phyloP scores from a whole-genome alignment of 2,113 vertebrate species.

The Alethe diademata region DNA sequence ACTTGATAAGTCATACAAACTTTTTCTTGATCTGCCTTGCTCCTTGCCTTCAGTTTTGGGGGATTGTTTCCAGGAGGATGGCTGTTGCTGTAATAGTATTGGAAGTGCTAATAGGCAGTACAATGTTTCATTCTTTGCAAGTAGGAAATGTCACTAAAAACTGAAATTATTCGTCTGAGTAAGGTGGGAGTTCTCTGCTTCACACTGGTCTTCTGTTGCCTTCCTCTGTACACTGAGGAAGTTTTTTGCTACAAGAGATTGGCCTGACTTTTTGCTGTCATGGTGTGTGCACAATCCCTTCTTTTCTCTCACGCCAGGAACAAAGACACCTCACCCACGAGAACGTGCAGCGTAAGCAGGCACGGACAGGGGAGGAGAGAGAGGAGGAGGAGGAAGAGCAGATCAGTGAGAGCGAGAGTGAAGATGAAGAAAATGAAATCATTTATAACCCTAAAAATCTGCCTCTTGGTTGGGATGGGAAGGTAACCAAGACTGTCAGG shows the following conservation, averaged over 20 bases:
- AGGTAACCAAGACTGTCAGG: constrained; percentile 66
- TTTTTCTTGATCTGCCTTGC: background rate
- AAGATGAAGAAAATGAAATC: constrained; percentile 98
- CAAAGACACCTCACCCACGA: constrained; percentile 96
- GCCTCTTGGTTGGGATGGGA: constrained; percentile 97
- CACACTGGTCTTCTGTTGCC: background rate
- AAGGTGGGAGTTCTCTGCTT: background rate
- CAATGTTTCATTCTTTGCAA: background rate
- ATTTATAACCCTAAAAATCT: constrained; percentile 99
- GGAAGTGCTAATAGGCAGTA: background rate
- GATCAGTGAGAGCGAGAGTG: constrained; percentile 96
- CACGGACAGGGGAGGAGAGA: constrained; percentile 93
- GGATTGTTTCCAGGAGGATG: background rate
- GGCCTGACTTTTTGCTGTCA: background rate
- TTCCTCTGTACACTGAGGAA: background rate
- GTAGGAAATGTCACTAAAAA: background rate
- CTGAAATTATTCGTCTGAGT: background rate
- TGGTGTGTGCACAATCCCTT: background rate
- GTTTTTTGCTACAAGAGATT: background rate
- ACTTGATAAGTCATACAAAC: background rate
- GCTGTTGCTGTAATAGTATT: background rate
- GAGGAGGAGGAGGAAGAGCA: constrained; percentile 98
- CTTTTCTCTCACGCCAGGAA: constrained; percentile 74
- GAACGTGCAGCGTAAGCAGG: constrained; percentile 97
- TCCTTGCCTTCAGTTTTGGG: background rate